Conservation (phyloP, 1,140 invertebrate genomes). For the Drosophila gunungcola region DNA sequence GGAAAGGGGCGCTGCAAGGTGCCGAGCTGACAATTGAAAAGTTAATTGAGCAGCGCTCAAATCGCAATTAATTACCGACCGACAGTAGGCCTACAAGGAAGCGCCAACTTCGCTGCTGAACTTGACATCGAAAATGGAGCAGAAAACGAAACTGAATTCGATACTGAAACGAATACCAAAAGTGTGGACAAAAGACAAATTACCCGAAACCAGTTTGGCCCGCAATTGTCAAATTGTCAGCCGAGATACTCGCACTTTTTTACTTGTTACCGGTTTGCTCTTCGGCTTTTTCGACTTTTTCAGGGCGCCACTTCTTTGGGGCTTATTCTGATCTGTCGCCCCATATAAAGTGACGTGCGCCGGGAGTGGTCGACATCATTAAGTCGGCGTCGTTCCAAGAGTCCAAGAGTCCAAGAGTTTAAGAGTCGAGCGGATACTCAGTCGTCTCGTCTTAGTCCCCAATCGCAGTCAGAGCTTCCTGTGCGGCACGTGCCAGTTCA, state of each 20-base stretch:
- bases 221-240: constrained; percentile 73
- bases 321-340: constrained; percentile 70
- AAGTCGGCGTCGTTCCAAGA: constrained; percentile 56
- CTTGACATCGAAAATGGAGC: constrained; percentile 52
- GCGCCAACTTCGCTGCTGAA: constrained; percentile 56
- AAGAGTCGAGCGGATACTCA: constrained; percentile 44
- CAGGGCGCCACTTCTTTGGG: constrained; percentile 59
- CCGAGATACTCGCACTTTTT: constrained; percentile 52
- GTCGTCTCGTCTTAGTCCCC: constrained; percentile 18
- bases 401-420: constrained; percentile 13
- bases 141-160: constrained; percentile 24
- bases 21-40: constrained; percentile 57
- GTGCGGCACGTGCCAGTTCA: constrained; percentile 26
- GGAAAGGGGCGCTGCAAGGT: constrained; percentile 5
- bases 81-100: constrained; percentile 70
- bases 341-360: constrained; percentile 68
- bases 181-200: constrained; percentile 44
- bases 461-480: constrained; percentile 14
- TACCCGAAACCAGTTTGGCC: constrained; percentile 64
- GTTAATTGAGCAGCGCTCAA: constrained; percentile 65
- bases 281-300: constrained; percentile 9
- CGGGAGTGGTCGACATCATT: constrained; percentile 65
- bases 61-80: constrained; percentile 51
- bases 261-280: constrained; percentile 70
- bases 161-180: constrained; percentile 26